Base-by-base conservation (phyloP, 2,888 invertebrate genomes). In the Lysandra bellargus region DNA sequence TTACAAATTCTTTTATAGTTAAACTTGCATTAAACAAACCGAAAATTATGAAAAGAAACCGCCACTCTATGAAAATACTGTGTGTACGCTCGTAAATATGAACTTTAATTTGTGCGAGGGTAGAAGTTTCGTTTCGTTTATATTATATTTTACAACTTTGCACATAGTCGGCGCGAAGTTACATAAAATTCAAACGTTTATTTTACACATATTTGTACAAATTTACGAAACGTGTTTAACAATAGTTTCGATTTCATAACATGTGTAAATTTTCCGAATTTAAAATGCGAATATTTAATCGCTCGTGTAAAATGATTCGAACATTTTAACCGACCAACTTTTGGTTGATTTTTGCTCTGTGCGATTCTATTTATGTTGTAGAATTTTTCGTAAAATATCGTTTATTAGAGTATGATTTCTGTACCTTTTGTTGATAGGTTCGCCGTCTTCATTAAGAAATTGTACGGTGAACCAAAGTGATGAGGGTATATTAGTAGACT, bases 401-500 rank as follows among this genome's bases (percentile, higher is more conserved):
- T 64, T 64, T 23, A 30, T 23, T 64, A 64, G 3, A 23, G 6
- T 60, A n/a, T 61, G 64, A 64, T 64, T 73, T 73, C 17, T 60
- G 23, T 44, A 53, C 49, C 61, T 78, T 17, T 64, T 75, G 23
- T 37, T 57, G 1, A 44, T 78, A 98, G 98, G 98, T 87, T 97
- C 97, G 78, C 98, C 98, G 6, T 97, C 97, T 87, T 96, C 97
- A 5, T 94, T 98, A 80, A 96, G 97, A 86, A 98, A 98, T 92
- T 98, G 98, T 89, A 96, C 97, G 14, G 95, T 96, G 84, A 98
- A 98, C 92, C 97, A 98, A 91, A 98, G 97, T 79, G 95, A 95
- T 78, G 84, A 87, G 0, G 86, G 87, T 0, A 81, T 94, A 78
- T 96, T 96, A 87, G 97, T 98, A 80, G 97, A 97, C 80, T 98